These are phyloP conservation scores for Drosophila percnosoma DNA, from an alignment of 2,888 invertebrate genomes.

Conservation along the genomic window DNA sequence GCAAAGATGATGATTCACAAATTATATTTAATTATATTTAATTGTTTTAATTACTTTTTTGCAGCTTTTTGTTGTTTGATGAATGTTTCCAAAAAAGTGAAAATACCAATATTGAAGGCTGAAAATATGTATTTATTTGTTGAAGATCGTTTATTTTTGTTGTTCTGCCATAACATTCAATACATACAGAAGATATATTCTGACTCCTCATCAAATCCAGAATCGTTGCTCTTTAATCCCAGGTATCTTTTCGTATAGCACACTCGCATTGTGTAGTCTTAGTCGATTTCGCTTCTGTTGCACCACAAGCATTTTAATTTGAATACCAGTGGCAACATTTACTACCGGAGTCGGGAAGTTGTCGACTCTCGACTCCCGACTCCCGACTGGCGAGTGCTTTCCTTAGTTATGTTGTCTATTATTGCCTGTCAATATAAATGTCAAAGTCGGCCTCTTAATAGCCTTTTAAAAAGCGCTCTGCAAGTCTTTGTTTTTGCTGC, in stretches of 20 bases:
- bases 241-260: neutral
- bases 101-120: too few species aligned
- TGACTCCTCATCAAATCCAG: neutral
- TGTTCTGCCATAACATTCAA: neutral
- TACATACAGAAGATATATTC: neutral
- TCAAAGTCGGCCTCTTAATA: conserved; percentile 69
- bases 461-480: conserved; percentile 64
- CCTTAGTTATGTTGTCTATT: conserved; percentile 78
- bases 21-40: too few species aligned
- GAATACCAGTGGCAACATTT: conserved; percentile 50
- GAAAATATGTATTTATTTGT: too few species aligned
- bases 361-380: neutral
- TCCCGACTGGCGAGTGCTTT: conserved; percentile 15
- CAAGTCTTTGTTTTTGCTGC: conserved; percentile 47
- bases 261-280: neutral
- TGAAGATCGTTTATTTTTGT: neutral
- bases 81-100: too few species aligned
- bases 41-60: too few species aligned
- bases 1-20: too few species aligned
- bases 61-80: too few species aligned
- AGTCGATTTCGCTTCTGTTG: conserved; percentile 26
- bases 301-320: conserved; percentile 65
- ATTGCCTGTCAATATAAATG: conserved; percentile 82
- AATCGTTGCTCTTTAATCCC: neutral
- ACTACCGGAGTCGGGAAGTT: conserved; percentile 3